Percentiles rank a stretch among this genome's conserved stretches.
Conservation (phyloP, 2,797 vertebrate species). For the Arrhamphus sclerolepis region DNA sequence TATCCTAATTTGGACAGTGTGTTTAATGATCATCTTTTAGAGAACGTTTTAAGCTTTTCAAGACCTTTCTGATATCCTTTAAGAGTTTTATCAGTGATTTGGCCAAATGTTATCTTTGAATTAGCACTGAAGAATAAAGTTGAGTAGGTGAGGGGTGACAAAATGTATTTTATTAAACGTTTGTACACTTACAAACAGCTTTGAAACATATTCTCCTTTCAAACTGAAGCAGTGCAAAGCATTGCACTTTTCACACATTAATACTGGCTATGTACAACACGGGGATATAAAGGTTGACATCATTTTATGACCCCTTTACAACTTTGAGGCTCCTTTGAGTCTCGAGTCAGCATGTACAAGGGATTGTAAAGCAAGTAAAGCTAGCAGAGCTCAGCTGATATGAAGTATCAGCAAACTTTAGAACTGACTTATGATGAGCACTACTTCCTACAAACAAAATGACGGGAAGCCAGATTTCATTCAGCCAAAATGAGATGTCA, state of each 20-base stretch:
- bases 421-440: conserved; percentile 12
- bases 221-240: conserved; percentile 26
- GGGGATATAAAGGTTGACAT: conserved; percentile 20
- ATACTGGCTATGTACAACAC: conserved; percentile 30
- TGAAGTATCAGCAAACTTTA: conserved; percentile 32
- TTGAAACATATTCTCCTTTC: conserved; percentile 19
- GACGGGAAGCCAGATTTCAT: conserved; percentile 20
- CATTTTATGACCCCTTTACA: conserved; percentile 39
- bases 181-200: conserved; percentile 6
- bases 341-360: conserved; percentile 47
- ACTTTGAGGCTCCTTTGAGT: conserved; percentile 50
- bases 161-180: not conserved
- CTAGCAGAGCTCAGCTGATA: conserved; percentile 27
- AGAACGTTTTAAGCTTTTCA: not conserved
- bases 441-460: conserved; percentile 33
- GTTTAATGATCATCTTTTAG: not conserved
- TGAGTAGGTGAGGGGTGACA: not conserved
- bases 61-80: not conserved
- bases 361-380: conserved; percentile 27
- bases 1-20: conserved; percentile 30
- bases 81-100: not conserved
- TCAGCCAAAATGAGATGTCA: conserved; percentile 34
- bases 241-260: no score
- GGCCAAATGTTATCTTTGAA: no score
- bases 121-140: no score